Evolutionary conservation across 2,888 invertebrate genomes (phyloP).

Genomic region (Iphiclides podalirius): DNA sequence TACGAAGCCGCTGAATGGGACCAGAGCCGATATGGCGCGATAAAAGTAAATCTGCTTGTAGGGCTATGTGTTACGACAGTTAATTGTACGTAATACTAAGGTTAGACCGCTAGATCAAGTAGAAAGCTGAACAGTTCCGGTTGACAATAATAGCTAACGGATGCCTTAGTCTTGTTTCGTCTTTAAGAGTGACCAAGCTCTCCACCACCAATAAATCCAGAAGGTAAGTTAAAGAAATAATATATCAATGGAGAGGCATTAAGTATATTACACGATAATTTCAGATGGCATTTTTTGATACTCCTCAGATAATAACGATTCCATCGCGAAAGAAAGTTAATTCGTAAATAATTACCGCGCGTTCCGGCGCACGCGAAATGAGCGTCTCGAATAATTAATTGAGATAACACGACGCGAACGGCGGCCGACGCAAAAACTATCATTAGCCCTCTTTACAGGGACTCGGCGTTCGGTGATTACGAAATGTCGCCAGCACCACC

Average conservation of each 20-base stretch:
- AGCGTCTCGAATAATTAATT: constrained; percentile 16
- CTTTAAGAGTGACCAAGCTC: no score
- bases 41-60: constrained; percentile 19
- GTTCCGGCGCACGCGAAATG: background rate
- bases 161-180: no score
- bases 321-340: background rate
- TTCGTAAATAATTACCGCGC: constrained; percentile 1
- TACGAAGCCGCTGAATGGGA: constrained; percentile 31
- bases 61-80: constrained; percentile 18
- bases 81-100: constrained; percentile 10
- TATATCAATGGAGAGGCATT: no score
- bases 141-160: no score
- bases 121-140: background rate
- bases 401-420: constrained; percentile 6
- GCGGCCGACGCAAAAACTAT: constrained; percentile 3
- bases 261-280: no score
- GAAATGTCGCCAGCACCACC: constrained; percentile 13
- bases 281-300: no score
- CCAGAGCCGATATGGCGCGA: constrained; percentile 17
- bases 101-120: background rate
- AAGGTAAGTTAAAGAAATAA: no score
- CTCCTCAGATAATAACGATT: no score
- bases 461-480: background rate
- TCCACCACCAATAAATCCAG: no score
- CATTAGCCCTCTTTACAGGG: constrained; percentile 2